Percentiles rank a stretch among this genome's conserved stretches.
These are phyloP conservation scores for Girardia tigrina DNA, from an alignment of 2,888 invertebrate genomes.

Conservation along the genomic window DNA sequence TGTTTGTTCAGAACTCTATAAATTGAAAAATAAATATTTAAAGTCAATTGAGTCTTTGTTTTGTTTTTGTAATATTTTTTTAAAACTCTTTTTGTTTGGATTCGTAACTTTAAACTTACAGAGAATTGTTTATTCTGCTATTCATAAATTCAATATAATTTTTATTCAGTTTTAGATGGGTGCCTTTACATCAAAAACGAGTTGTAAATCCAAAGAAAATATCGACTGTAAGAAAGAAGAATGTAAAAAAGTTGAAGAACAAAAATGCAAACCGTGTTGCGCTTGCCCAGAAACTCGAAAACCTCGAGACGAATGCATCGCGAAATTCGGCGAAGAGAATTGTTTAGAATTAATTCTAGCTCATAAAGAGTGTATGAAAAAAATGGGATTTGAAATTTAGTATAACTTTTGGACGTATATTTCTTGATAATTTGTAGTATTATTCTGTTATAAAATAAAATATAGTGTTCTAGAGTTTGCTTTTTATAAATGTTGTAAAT, in stretches of 20 bases:
- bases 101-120: too few relatives aligned
- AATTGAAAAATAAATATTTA: too few relatives aligned
- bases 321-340: slow-evolving; percentile 76
- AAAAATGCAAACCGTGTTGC: slow-evolving; percentile 60
- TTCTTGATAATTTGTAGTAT: not conserved
- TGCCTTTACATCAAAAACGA: not conserved
- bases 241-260: too few relatives aligned
- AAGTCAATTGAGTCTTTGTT: too few relatives aligned
- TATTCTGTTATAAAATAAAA: too few relatives aligned
- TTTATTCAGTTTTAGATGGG: not conserved
- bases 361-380: slow-evolving; percentile 87
- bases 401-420: not conserved
- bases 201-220: not conserved
- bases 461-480: too few relatives aligned
- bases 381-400: slow-evolving; percentile 83
- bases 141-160: not conserved
- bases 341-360: slow-evolving; percentile 79
- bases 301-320: slow-evolving; percentile 73
- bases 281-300: slow-evolving; percentile 89
- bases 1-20: too few relatives aligned
- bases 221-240: not conserved
- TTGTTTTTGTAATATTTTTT: too few relatives aligned
- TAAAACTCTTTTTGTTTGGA: too few relatives aligned
- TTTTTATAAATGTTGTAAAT: too few relatives aligned
- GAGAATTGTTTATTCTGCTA: too few relatives aligned